These are phyloP conservation scores for Micromussa lordhowensis DNA, from an alignment of 92 coral and sea anemone genomes.

Conservation along the genomic window DNA sequence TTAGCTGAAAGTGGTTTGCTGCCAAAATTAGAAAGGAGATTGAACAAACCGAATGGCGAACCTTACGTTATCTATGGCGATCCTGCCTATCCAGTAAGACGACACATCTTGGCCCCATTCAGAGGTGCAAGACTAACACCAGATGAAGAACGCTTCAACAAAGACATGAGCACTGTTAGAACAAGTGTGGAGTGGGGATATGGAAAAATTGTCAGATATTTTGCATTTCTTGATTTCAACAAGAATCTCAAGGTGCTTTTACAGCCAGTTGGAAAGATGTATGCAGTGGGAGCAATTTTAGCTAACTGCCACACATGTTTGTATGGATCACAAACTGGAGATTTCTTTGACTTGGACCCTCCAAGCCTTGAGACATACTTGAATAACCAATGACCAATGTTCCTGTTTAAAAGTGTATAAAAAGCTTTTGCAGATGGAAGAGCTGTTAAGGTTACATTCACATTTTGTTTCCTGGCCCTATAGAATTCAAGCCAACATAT, in stretches of 20 bases:
- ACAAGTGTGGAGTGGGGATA: neutral
- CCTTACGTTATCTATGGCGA: slow-evolving; percentile 68
- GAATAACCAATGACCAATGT: neutral
- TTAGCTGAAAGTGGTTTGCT: slow-evolving; percentile 52
- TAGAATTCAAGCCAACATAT: too few relatives aligned
- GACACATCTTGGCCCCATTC: slow-evolving; percentile 66
- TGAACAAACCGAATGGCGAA: slow-evolving; percentile 66
- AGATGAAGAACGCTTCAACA: slow-evolving; percentile 58
- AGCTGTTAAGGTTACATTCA: too few relatives aligned
- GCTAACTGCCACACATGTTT: slow-evolving; percentile 45
- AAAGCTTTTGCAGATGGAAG: too few relatives aligned
- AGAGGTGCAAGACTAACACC: slow-evolving; percentile 49
- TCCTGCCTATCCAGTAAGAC: neutral
- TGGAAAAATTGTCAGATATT: slow-evolving; percentile 50
- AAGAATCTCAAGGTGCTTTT: slow-evolving; percentile 45
- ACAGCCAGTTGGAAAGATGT: slow-evolving; percentile 53
- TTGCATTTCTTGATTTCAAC: slow-evolving; percentile 32
- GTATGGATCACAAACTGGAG: slow-evolving; percentile 51
- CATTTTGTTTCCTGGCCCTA: too few relatives aligned
- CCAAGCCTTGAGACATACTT: slow-evolving; percentile 45
- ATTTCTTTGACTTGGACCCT: slow-evolving; percentile 28
- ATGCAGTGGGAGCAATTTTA: slow-evolving; percentile 37
- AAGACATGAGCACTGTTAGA: slow-evolving; percentile 69
- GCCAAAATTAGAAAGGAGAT: slow-evolving; percentile 14
- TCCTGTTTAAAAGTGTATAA: too few relatives aligned